A percentile compares a stretch with the other conserved stretches of the same genome.
These are phyloP conservation scores for Polietes domitor DNA, from an alignment of 2,888 invertebrate genomes.

Conservation along the genomic window DNA sequence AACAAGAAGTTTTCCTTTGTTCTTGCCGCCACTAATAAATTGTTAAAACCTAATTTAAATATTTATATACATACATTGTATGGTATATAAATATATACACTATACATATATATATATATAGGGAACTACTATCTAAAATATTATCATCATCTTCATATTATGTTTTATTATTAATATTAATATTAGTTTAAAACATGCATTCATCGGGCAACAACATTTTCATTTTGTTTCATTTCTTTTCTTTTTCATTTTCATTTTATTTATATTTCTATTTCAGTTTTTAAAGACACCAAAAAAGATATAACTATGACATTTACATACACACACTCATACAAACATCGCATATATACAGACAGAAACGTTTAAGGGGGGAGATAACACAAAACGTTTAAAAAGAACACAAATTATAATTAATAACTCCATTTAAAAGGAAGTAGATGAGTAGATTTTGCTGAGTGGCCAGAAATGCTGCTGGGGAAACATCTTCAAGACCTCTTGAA, in stretches of 20 bases:
- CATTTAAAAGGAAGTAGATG: neutral
- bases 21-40: neutral
- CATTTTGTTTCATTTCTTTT: neutral
- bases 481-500: too few relatives aligned
- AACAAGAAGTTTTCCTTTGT: neutral
- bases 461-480: slow-evolving; percentile 3
- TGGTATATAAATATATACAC: slow-evolving; percentile 17
- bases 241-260: neutral
- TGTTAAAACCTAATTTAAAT: slow-evolving; percentile 2
- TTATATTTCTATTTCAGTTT: neutral
- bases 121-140: slow-evolving; percentile 54
- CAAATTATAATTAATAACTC: slow-evolving; percentile 45
- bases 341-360: slow-evolving; percentile 43
- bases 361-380: slow-evolving; percentile 19
- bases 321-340: slow-evolving; percentile 39
- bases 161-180: slow-evolving; percentile 16
- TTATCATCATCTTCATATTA: slow-evolving; percentile 25
- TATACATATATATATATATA: neutral
- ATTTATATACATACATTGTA: neutral
- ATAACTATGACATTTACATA: slow-evolving; percentile 63
- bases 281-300: slow-evolving; percentile 34
- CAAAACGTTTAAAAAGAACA: slow-evolving; percentile 23
- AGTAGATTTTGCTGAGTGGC: neutral
- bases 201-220: slow-evolving; percentile 68
- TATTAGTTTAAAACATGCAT: slow-evolving; percentile 58